These are phyloP conservation scores for Cryptocheilus praepositus DNA, from an alignment of 2,888 invertebrate species.

Conservation along the genomic window DNA sequence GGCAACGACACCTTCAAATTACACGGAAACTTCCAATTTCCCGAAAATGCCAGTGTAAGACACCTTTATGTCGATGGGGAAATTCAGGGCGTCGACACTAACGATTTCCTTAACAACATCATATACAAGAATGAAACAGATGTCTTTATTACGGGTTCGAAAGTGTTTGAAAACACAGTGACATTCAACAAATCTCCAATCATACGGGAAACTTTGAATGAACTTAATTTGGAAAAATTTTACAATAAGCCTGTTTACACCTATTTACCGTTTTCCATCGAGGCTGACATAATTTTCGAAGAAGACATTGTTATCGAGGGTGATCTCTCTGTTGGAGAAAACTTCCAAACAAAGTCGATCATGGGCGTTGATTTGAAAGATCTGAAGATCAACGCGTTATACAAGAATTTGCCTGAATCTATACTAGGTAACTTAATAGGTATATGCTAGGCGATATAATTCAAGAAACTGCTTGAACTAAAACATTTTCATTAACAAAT, in stretches of 20 bases:
- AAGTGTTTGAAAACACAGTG: constrained; percentile 51
- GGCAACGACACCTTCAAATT: constrained; percentile 40
- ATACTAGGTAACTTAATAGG: constrained; percentile 46
- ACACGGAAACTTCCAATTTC: constrained; percentile 46
- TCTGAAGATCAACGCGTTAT: constrained; percentile 48
- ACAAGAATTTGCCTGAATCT: constrained; percentile 47
- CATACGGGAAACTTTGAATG: constrained; percentile 54
- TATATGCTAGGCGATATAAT: no score
- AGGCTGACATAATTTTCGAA: constrained; percentile 51
- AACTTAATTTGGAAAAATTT: constrained; percentile 55
- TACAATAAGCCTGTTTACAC: constrained; percentile 53
- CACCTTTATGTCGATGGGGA: constrained; percentile 44
- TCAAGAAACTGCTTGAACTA: no score
- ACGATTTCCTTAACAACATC: constrained; percentile 46
- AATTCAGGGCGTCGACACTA: constrained; percentile 44
- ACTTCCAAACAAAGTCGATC: constrained; percentile 46
- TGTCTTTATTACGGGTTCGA: constrained; percentile 48
- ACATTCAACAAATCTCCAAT: constrained; percentile 45
- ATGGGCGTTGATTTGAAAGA: constrained; percentile 53
- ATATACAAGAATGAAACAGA: constrained; percentile 46
- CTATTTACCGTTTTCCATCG: constrained; percentile 45
- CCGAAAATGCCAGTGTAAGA: constrained; percentile 31
- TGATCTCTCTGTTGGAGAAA: constrained; percentile 45
- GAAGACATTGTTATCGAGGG: constrained; percentile 44
- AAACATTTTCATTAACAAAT: constrained; percentile 17